Base-by-base conservation (phyloP, 2,113 vertebrate species). In the Euleptes europaea region DNA sequence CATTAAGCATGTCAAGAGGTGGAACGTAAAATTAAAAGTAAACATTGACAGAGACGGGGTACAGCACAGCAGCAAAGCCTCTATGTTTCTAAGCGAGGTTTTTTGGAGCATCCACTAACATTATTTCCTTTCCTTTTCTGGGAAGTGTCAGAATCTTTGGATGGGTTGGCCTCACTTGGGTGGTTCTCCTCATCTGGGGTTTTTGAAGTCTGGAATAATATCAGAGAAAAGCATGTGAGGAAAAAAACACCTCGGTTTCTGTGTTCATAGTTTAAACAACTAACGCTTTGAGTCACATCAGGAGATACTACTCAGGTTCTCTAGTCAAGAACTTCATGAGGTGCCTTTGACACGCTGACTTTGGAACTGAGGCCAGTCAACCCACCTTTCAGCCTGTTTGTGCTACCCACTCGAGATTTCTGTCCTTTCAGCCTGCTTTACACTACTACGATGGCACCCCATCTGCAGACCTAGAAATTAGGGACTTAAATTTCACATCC, bases 81-180 rank as follows among this genome's bases (percentile, higher is more conserved):
- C 91, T 26, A 93, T 23, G 84, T 42, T 31, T 78, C 85, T 42
- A 69, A 80, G 81, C 42, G 0, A 65, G 70, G 23, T 76, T 84
- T 92, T 91, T 95, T 94, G 75, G 86, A 90, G 80, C 80, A 54
- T 60, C 8, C 82, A 47, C 65, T 42, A 14, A 35, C 15, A 0
- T 1, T 5, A 1, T 74, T 79, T 7, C 91, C 83, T 89, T 93
- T 94, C 54, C 95, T 95, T 1, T 94, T 96, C 80, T 82, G 91
- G 0, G 2, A 0, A 0, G 51, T 2, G 15, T n/a, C 40, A 0
- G 12, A 67, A 5, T 44, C 77, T 13, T 1, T 11, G 31, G 28
- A 2, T 11, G 3, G 0, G 0, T 17, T 80, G 0, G 8, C 42
- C 76, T 82, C 42, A 0, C 51, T 85, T 49, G 35, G 88, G n/a